Evolutionary conservation across 1,140 invertebrate genomes (phyloP), one percentile per base, ranked within the genome.

Genomic region (Harlomillsia oculata): DNA sequence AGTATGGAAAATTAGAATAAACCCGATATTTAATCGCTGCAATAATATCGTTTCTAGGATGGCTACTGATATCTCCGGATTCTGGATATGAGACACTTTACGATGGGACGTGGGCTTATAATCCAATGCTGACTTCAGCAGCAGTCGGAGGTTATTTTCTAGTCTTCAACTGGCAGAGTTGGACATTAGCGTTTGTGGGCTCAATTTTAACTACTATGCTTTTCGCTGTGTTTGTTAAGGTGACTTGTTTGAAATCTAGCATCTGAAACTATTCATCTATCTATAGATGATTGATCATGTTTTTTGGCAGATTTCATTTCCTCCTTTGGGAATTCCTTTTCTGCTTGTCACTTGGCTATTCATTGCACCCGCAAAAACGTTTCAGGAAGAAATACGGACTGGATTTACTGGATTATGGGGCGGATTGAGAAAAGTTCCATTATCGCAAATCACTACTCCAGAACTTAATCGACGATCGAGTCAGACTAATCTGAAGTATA

Each of bases 261-360:
- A 20, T 46, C 11, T 11, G 20, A 20, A 11, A 46, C 23, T 46
- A 11, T 46, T 11, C 11, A 25, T 5, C 9, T 46, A 18, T 25
- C 11, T 18, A 6, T 46, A 9, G 23, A 32, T 8, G 21, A 32
- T 25, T 23, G 41, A 56, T 43, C n/a, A 16, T 28, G 34, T 23
- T 48, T 48, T 56, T 32, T 26, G 14, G 39, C n/a, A 36, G 20
- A 32, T 16, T 26, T 43, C 26, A 18, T 41, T 14, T 41, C 20
- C 29, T 28, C 37, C 46, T 20, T 16, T 56, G n/a, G 59, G 59
- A 44, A 56, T 61, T 18, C 59, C 59, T 25, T 61, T 61, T 43
- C 56, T 56, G 53, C 2, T 53, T 16, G 34, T 43, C 26, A 61
- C 59, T 37, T 61, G 53, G 59, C 30, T 56, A 6, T 29, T 56